A percentile compares a stretch with the other conserved stretches of the same genome.
These are phyloP conservation scores for Eretmocerus hayati DNA, from an alignment of 2,888 invertebrate species.

Conservation along the genomic window DNA sequence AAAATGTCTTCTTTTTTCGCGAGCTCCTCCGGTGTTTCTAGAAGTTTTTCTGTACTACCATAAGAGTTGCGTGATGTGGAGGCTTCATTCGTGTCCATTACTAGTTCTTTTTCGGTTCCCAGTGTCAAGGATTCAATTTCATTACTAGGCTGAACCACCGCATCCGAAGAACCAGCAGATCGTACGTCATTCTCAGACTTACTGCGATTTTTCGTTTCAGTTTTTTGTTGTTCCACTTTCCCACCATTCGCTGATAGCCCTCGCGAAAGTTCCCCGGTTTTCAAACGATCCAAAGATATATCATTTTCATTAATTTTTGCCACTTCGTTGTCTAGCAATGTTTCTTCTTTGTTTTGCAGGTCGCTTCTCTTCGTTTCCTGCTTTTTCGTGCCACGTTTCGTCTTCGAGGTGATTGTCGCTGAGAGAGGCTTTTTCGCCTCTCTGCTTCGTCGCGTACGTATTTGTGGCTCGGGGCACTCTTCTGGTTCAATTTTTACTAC, in stretches of 20 bases:
- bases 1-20: conserved; percentile 68
- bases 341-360: conserved; percentile 30
- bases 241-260: conserved; percentile 36
- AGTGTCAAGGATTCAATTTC: conserved; percentile 6
- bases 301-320: conserved; percentile 44
- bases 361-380: conserved; percentile 29
- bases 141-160: conserved; percentile 1
- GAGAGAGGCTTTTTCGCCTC: conserved; percentile 33
- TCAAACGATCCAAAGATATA: conserved; percentile 27
- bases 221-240: conserved; percentile 19
- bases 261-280: conserved; percentile 28
- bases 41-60: conserved; percentile 30
- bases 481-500: conserved; percentile 6
- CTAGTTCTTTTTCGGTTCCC: neutral
- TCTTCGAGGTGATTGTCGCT: neutral
- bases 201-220: conserved; percentile 30
- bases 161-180: neutral
- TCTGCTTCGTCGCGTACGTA: conserved; percentile 35
- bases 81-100: conserved; percentile 39
- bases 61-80: conserved; percentile 42
- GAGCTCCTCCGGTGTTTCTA: conserved; percentile 57
- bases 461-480: conserved; percentile 15
- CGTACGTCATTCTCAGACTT: conserved; percentile 42
- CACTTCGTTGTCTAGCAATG: conserved; percentile 41
- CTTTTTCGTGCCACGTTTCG: conserved; percentile 24